Base-by-base conservation (phyloP, 1,140 invertebrate genomes). In the Tetramorium simillimum region DNA sequence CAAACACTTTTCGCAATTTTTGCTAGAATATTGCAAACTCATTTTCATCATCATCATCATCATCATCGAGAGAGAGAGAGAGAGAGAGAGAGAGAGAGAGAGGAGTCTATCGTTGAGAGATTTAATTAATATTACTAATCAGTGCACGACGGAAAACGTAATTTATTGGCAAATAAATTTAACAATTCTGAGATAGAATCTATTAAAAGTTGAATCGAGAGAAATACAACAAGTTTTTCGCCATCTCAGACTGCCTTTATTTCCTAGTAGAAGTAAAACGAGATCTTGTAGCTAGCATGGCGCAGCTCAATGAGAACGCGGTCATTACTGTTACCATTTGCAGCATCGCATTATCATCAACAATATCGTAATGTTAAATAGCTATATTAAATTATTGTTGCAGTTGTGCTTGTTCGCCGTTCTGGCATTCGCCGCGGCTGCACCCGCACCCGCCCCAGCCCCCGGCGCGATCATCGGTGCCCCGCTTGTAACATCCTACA, bases 361-460 rank as follows among this genome's bases (percentile, higher is more conserved):
- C 21, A 14, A 62, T 62, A 28, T 62, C 24, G 24, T 53, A n/a
- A 53, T 2, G 28, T 72, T 76, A n/a, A 43, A 33, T 33, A 33
- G 33, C 33, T 33, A 33, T 3, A 33, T 33, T 33, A 33, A 33
- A 18, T 49, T 21, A 12, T 49, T 2, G 37, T 58, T 78, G 1
- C 53, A 92, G 92, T 46, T 92, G 28, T 86, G 92, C 9, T 85
- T 92, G 77, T 85, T 88, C 3, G 90, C 89, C 56, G 73, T 92
- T 9, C 40, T 93, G 89, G 91, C 92, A 12, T 85, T 93, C 49
- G 92, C 91, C 37, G 82, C 81, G 46, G 93, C 92, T 33, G 85
- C 89, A 5, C 88, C 89, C 37, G 89, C 86, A 28, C 84, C 89
- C 0, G 70, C 24, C 10, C 65, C 89, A 0, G 43, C 89, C n/a